These are phyloP conservation scores for Drosophila sp. DNA, from an alignment of 1,140 invertebrate genomes.

Conservation along the genomic window DNA sequence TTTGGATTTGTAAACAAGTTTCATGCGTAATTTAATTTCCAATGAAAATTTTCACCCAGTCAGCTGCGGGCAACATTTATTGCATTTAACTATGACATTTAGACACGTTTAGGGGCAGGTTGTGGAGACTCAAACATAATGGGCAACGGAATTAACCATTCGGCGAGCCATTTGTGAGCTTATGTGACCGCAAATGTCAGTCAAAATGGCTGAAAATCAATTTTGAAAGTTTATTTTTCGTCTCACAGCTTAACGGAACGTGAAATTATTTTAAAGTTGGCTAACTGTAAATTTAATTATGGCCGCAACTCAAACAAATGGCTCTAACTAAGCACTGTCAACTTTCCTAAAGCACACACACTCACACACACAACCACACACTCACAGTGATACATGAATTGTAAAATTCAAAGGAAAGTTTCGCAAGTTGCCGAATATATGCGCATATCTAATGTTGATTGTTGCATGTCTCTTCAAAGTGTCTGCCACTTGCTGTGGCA, in stretches of 20 bases:
- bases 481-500: slow-evolving; percentile 15
- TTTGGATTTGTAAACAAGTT: slow-evolving; percentile 78
- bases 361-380: slow-evolving; percentile 7
- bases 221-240: slow-evolving; percentile 34
- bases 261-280: slow-evolving; percentile 61
- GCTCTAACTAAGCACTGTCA: slow-evolving; percentile 65
- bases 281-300: slow-evolving; percentile 61
- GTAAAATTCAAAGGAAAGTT: slow-evolving; percentile 52
- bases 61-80: slow-evolving; percentile 50
- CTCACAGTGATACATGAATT: slow-evolving; percentile 1
- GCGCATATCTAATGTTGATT: slow-evolving; percentile 70
- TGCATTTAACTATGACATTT: slow-evolving; percentile 44
- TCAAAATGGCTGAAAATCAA: slow-evolving; percentile 55
- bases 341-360: slow-evolving; percentile 34
- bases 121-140: slow-evolving; percentile 25
- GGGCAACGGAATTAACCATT: slow-evolving; percentile 43
- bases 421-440: slow-evolving; percentile 59
- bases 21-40: slow-evolving; percentile 78
- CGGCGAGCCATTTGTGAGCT: slow-evolving; percentile 2
- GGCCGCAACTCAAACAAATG: slow-evolving; percentile 69
- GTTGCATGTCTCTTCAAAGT: slow-evolving; percentile 34
- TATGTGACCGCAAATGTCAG: slow-evolving; percentile 39
- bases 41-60: slow-evolving; percentile 57
- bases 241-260: slow-evolving; percentile 40
- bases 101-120: neutral